These are phyloP conservation scores for Pandemis corylana DNA, from an alignment of 2,888 invertebrate species.

Conservation along the genomic window DNA sequence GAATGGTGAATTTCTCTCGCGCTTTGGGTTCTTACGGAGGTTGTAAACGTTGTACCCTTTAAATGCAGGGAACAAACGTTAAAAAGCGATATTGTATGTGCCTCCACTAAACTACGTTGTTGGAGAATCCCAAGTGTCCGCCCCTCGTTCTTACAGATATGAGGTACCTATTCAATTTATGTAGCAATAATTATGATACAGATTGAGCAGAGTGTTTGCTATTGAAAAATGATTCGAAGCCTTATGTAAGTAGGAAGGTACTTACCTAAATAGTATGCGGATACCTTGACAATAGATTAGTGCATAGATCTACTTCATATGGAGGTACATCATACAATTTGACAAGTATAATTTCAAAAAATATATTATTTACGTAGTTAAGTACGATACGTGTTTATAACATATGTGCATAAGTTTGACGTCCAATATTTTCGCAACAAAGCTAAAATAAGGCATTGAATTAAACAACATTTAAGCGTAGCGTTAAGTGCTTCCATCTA, in stretches of 20 bases:
- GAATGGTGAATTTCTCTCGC: conserved; percentile 26
- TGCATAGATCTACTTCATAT: too few relatives aligned
- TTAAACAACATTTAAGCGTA: conserved; percentile 22
- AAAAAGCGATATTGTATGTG: conserved; percentile 5
- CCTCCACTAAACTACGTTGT: not conserved
- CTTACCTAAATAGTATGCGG: too few relatives aligned
- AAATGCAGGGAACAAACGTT: conserved; percentile 23
- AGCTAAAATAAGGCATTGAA: not conserved
- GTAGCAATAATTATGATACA: too few relatives aligned
- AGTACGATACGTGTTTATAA: too few relatives aligned
- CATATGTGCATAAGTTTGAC: not conserved
- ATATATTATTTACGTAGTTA: too few relatives aligned
- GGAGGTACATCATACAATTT: too few relatives aligned
- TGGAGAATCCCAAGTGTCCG: not conserved
- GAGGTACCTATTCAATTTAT: too few relatives aligned
- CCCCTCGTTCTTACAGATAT: not conserved
- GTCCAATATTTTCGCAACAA: not conserved
- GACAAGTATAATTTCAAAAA: too few relatives aligned
- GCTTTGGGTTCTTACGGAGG: conserved; percentile 27
- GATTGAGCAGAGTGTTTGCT: too few relatives aligned
- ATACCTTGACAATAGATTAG: too few relatives aligned
- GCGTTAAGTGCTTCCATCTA: conserved; percentile 26
- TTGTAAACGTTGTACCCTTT: conserved; percentile 30
- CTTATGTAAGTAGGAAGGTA: too few relatives aligned
- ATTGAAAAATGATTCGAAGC: too few relatives aligned